Evolutionary conservation across 2,888 invertebrate genomes (phyloP).

Genomic region (Erebia ligea): DNA sequence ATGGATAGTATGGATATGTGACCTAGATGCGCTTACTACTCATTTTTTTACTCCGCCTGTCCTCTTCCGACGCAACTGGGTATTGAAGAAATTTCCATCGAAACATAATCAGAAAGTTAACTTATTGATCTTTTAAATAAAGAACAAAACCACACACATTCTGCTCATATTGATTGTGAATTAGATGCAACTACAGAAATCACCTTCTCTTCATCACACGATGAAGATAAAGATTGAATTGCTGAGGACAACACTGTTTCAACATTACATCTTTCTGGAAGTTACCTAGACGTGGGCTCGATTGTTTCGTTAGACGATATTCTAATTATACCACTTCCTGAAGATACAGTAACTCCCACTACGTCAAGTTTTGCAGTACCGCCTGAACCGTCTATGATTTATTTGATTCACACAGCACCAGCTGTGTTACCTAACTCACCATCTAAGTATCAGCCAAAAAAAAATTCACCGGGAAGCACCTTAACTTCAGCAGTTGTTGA

Average conservation of each 20-base stretch:
- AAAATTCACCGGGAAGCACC: too few relatives aligned
- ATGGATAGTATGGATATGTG: too few relatives aligned
- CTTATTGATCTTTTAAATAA: slow-evolving; percentile 1
- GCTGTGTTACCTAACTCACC: too few relatives aligned
- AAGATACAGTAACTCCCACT: too few relatives aligned
- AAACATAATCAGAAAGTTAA: not conserved
- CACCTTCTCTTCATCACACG: slow-evolving; percentile 34
- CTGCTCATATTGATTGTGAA: slow-evolving; percentile 16
- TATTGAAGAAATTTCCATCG: not conserved
- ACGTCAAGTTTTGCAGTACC: too few relatives aligned
- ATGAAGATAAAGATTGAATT: slow-evolving; percentile 33
- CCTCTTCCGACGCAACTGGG: slow-evolving; percentile 2
- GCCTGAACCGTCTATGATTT: too few relatives aligned
- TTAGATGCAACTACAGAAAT: slow-evolving; percentile 38
- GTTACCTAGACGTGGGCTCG: too few relatives aligned
- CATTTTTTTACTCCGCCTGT: too few relatives aligned
- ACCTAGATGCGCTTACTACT: too few relatives aligned
- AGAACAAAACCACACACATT: not conserved
- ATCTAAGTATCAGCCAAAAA: too few relatives aligned
- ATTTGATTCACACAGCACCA: too few relatives aligned
- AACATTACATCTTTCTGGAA: not conserved
- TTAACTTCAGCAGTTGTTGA: slow-evolving; percentile 34
- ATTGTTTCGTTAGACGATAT: too few relatives aligned
- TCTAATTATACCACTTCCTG: not conserved
- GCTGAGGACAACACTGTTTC: slow-evolving; percentile 26